Conservation (phyloP, 2,113 vertebrate genomes). For the Labeo rohita region DNA sequence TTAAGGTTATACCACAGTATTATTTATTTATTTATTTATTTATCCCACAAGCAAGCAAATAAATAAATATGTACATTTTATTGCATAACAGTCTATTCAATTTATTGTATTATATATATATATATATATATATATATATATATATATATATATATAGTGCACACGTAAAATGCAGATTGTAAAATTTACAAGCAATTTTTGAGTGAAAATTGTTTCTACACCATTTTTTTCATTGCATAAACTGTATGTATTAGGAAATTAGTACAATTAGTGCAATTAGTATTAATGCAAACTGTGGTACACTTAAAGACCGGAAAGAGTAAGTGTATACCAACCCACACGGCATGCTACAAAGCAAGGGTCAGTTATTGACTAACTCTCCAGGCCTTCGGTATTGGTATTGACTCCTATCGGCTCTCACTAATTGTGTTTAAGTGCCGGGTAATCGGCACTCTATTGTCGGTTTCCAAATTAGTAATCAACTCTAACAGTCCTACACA, state of each 20-base stretch:
- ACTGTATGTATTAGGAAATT: background rate
- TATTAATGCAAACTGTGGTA: background rate
- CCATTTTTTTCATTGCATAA: too few relatives aligned
- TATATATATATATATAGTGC: too few relatives aligned
- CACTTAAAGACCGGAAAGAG: background rate
- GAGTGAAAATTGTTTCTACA: background rate
- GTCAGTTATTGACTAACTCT: conserved; percentile 66
- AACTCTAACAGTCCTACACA: conserved; percentile 62
- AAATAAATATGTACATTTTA: background rate
- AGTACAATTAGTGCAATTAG: background rate
- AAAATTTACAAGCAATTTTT: background rate
- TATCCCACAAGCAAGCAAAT: too few relatives aligned
- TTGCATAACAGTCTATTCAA: background rate
- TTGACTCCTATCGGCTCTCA: conserved; percentile 70
- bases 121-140: too few relatives aligned
- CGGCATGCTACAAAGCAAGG: conserved; percentile 34
- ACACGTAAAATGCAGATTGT: too few relatives aligned
- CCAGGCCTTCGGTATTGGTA: conserved; percentile 59
- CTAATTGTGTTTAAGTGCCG: conserved; percentile 74
- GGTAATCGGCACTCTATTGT: conserved; percentile 73
- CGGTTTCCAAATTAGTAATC: conserved; percentile 72
- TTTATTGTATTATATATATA: background rate
- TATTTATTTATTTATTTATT: too few relatives aligned
- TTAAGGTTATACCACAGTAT: background rate
- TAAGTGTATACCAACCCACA: background rate